Percentiles rank a stretch among this genome's conserved stretches.
phyloP scores from a whole-genome alignment of 2,888 invertebrate genomes.

The Leucoptera coffeella region DNA sequence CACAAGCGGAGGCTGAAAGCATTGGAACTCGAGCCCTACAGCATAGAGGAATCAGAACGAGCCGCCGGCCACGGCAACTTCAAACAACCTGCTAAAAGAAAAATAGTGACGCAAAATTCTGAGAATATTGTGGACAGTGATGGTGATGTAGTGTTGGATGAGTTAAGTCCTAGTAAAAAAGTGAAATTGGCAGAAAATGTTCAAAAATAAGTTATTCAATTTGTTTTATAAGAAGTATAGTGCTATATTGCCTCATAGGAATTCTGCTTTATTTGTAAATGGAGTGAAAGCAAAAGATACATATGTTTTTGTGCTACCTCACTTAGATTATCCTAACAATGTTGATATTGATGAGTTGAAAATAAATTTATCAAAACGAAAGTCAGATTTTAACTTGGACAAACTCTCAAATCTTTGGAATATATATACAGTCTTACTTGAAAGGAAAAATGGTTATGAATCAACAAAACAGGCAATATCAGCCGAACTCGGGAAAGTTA shows the following conservation, averaged over 20 bases:
- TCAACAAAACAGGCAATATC: slow-evolving; percentile 39
- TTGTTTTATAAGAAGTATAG: slow-evolving; percentile 8
- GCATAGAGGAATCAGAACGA: slow-evolving; percentile 84
- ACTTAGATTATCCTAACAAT: slow-evolving; percentile 57
- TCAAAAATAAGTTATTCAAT: slow-evolving; percentile 13
- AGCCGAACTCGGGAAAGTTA: slow-evolving; percentile 34
- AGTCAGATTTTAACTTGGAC: slow-evolving; percentile 43
- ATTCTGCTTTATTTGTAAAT: slow-evolving; percentile 61
- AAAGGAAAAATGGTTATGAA: slow-evolving; percentile 45
- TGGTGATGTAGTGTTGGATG: slow-evolving; percentile 28
- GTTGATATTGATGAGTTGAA: too few species aligned
- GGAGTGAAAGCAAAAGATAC: slow-evolving; percentile 63
- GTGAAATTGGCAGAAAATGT: slow-evolving; percentile 26
- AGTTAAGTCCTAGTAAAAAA: slow-evolving; percentile 27
- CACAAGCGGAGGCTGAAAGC: slow-evolving; percentile 89
- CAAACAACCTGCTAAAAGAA: slow-evolving; percentile 62
- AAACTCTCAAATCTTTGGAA: slow-evolving; percentile 56
- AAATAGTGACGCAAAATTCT: slow-evolving; percentile 61
- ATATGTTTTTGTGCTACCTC: slow-evolving; percentile 62
- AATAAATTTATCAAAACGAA: slow-evolving; percentile 51
- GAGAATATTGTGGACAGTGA: slow-evolving; percentile 22
- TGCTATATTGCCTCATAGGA: slow-evolving; percentile 7
- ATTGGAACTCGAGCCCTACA: slow-evolving; percentile 82
- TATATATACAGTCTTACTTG: slow-evolving; percentile 51
- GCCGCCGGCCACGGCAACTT: slow-evolving; percentile 86